A percentile compares a stretch with the other conserved stretches of the same genome.
Evolutionary conservation across 2,113 vertebrate genomes (phyloP).

Genomic region (Poeciliopsis prolifica): DNA sequence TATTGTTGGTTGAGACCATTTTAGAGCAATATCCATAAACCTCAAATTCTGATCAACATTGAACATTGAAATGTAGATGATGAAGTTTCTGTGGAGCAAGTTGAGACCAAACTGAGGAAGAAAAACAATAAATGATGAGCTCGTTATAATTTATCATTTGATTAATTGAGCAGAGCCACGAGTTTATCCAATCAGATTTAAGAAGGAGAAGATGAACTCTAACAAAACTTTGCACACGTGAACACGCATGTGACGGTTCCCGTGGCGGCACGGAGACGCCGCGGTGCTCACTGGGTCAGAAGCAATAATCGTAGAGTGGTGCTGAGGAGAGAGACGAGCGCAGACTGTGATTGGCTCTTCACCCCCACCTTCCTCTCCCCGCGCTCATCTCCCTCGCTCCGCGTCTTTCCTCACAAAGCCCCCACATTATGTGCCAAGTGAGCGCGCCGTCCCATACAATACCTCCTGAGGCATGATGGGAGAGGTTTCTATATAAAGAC

Average conservation of each 20-base stretch:
- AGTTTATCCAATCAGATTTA: too few species aligned
- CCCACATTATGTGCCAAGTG: slow-evolving; percentile 60
- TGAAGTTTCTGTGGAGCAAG: too few species aligned
- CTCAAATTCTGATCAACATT: too few species aligned
- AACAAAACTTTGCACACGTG: slow-evolving; percentile 1
- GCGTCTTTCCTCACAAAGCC: slow-evolving; percentile 41
- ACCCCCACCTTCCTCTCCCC: slow-evolving; percentile 10
- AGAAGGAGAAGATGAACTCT: too few species aligned
- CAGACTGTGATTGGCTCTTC: slow-evolving; percentile 44
- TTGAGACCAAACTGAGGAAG: too few species aligned
- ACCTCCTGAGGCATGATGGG: slow-evolving; percentile 68
- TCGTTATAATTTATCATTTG: too few species aligned
- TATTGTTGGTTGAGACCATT: too few species aligned
- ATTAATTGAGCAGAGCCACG: too few species aligned
- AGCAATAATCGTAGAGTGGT: slow-evolving; percentile 71
- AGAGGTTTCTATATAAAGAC: slow-evolving; percentile 67
- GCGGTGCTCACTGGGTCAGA: slow-evolving; percentile 70
- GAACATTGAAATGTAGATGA: too few species aligned
- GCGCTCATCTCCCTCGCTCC: slow-evolving; percentile 15
- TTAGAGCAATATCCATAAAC: too few species aligned
- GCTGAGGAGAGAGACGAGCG: slow-evolving; percentile 52
- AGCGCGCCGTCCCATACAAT: slow-evolving; percentile 55
- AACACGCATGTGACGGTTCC: slow-evolving; percentile 18
- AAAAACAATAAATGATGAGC: too few species aligned
- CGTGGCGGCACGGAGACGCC: slow-evolving; percentile 22